Percentiles rank a stretch among this genome's conserved stretches.
These are phyloP conservation scores for Acanthosoma haemorrhoidale DNA, from an alignment of 2,888 invertebrate species.

Conservation along the genomic window DNA sequence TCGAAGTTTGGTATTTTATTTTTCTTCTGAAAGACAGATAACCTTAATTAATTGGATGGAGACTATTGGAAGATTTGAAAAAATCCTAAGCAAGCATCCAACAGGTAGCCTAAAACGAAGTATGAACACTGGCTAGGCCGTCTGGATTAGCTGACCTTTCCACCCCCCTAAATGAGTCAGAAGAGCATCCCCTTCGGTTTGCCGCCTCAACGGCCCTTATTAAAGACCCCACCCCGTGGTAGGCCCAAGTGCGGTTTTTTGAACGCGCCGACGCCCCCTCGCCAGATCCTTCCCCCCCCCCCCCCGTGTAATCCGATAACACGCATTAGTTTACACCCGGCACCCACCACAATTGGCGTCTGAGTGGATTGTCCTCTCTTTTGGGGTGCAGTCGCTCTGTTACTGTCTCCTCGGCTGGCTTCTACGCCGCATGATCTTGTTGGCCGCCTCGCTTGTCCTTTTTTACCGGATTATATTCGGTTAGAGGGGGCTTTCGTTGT, in stretches of 20 bases:
- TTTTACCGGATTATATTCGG: not conserved
- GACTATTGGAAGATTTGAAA: too few relatives aligned
- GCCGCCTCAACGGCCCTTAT: constrained; percentile 35
- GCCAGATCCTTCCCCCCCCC: too few relatives aligned
- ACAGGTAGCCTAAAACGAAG: not conserved
- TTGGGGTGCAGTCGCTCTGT: not conserved
- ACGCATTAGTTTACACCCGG: not conserved
- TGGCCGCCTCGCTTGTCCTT: not conserved
- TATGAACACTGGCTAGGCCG: too few relatives aligned
- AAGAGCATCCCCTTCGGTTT: not conserved
- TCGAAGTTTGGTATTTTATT: too few relatives aligned
- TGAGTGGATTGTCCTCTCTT: not conserved
- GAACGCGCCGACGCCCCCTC: not conserved
- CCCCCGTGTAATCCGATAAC: constrained; percentile 14
- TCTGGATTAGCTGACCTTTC: constrained; percentile 6
- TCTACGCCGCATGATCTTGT: too few relatives aligned
- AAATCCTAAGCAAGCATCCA: too few relatives aligned
- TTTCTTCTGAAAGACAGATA: too few relatives aligned
- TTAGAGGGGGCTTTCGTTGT: too few relatives aligned
- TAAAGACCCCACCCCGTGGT: constrained; percentile 24
- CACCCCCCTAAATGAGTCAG: not conserved
- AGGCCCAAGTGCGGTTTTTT: not conserved
- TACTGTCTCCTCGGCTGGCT: not conserved
- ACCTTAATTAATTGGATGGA: too few relatives aligned
- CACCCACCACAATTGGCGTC: not conserved